Conservation (phyloP, 2,888 invertebrate species). For the Ophion ellenae region DNA sequence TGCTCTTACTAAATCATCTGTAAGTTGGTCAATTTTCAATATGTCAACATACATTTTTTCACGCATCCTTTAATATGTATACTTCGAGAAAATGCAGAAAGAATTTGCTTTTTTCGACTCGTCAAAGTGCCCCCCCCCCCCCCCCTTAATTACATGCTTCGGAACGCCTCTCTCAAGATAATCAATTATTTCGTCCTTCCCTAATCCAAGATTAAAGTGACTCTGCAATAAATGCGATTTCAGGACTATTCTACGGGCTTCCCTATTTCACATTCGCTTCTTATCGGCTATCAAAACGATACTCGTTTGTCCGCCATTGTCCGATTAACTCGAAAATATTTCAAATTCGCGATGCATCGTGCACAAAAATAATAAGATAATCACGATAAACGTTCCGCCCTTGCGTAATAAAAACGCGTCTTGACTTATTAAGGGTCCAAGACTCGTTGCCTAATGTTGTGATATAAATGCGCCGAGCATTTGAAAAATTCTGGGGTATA, state of each 20-base stretch:
- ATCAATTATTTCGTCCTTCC: neutral
- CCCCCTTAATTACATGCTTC: no score
- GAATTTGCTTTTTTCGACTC: no score
- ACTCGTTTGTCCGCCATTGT: neutral
- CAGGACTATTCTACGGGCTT: neutral
- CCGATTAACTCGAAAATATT: neutral
- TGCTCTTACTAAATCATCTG: no score
- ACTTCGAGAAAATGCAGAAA: no score
- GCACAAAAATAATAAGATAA: neutral
- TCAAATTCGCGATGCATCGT: neutral
- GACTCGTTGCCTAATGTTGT: neutral
- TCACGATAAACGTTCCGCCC: neutral
- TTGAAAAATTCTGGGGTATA: neutral
- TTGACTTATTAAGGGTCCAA: neutral
- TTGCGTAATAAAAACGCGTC: neutral
- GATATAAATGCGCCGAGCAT: neutral
- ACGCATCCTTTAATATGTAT: no score
- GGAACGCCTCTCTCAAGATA: neutral
- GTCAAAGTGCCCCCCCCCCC: no score
- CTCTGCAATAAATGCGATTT: neutral
- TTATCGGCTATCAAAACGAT: neutral
- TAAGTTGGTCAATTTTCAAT: no score
- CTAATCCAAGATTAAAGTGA: neutral
- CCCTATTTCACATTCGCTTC: neutral
- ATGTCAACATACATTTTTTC: no score